A percentile compares a stretch with the other conserved stretches of the same genome.
Evolutionary conservation across 1,140 invertebrate genomes (phyloP).

Genomic region (Harpegnathos saltator): DNA sequence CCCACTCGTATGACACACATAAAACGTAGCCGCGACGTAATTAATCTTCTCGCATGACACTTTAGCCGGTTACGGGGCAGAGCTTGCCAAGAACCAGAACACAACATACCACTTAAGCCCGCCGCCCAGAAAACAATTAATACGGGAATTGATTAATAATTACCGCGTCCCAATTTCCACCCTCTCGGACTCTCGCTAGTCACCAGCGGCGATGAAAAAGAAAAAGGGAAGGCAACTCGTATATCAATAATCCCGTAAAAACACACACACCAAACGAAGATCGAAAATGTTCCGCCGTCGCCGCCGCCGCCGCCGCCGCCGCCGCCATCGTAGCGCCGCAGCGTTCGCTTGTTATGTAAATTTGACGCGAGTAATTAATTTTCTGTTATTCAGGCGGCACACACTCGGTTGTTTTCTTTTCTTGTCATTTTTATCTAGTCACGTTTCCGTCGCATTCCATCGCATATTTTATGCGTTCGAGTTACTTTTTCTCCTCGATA

Average conservation of each 20-base stretch:
- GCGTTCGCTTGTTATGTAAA: conserved; percentile 28
- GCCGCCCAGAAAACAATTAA: conserved; percentile 81
- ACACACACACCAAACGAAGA: background rate
- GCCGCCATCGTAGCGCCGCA: too few relatives aligned
- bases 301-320: background rate
- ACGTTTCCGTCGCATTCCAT: background rate
- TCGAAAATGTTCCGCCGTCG: background rate
- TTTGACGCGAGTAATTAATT: conserved; percentile 24
- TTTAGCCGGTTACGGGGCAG: conserved; percentile 76
- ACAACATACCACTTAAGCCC: conserved; percentile 82
- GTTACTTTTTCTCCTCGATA: background rate
- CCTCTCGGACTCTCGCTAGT: conserved; percentile 62
- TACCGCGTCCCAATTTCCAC: conserved; percentile 74
- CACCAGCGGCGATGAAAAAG: conserved; percentile 50
- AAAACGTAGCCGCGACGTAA: conserved; percentile 72
- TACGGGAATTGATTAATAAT: conserved; percentile 83
- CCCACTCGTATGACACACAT: conserved; percentile 70
- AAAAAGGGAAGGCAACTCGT: conserved; percentile 10
- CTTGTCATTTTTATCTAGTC: background rate
- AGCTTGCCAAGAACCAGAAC: conserved; percentile 78
- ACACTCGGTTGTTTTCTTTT: background rate
- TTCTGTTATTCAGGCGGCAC: background rate
- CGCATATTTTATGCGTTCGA: background rate
- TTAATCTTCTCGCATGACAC: conserved; percentile 83
- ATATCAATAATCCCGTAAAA: conserved; percentile 37